These are phyloP conservation scores for Listronotus bonariensis DNA, from an alignment of 1,140 invertebrate genomes.

Conservation along the genomic window DNA sequence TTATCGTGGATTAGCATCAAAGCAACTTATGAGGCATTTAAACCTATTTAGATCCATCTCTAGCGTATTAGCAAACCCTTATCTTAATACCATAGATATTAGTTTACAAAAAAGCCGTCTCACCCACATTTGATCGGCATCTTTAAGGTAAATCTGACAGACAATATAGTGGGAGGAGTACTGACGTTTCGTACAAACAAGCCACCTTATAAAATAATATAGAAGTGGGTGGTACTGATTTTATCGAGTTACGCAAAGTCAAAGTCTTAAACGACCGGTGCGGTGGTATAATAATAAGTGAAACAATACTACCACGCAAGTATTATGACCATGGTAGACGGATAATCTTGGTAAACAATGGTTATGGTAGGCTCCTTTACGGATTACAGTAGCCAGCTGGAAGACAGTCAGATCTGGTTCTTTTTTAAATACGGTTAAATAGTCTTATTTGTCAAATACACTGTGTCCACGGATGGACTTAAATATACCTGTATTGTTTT, in stretches of 20 bases:
- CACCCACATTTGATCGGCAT: conserved; percentile 27
- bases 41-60: too few relatives aligned
- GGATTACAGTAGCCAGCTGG: conserved; percentile 25
- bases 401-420: not conserved
- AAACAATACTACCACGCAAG: conserved; percentile 35
- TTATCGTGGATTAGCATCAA: too few relatives aligned
- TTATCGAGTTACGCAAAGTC: conserved; percentile 36
- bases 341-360: conserved; percentile 29
- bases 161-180: conserved; percentile 22
- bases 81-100: too few relatives aligned
- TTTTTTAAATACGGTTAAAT: not conserved
- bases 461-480: too few relatives aligned
- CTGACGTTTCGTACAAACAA: conserved; percentile 30
- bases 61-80: too few relatives aligned
- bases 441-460: too few relatives aligned
- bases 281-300: conserved; percentile 31
- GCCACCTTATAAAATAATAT: conserved; percentile 36
- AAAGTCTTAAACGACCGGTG: conserved; percentile 29
- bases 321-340: conserved; percentile 22
- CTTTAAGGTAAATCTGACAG: conserved; percentile 26
- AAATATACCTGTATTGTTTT: too few relatives aligned
- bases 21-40: too few relatives aligned
- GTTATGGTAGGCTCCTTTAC: conserved; percentile 27
- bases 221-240: conserved; percentile 31
- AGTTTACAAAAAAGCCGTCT: conserved; percentile 9